A percentile compares a stretch with the other conserved stretches of the same genome.
These are phyloP conservation scores for Philypnodon macrostomus DNA, from an alignment of 2,797 vertebrate species.

Conservation along the genomic window DNA sequence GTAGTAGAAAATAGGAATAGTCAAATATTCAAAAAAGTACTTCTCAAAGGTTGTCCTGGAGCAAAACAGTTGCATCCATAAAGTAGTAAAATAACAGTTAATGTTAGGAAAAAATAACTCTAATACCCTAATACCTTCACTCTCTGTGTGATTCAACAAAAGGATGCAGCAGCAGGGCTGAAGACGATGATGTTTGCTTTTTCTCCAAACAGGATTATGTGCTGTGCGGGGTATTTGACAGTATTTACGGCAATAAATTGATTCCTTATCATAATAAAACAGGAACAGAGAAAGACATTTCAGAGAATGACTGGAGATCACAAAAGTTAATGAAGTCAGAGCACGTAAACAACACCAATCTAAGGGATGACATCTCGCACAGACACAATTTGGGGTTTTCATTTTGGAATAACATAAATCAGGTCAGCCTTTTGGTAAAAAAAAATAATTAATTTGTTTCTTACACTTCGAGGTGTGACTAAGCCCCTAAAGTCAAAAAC, in stretches of 20 bases:
- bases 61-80: no score
- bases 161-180: not conserved
- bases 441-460: not conserved
- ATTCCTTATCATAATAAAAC: slow-evolving; percentile 37
- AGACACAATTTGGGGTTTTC: slow-evolving; percentile 6
- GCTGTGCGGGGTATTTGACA: slow-evolving; percentile 22
- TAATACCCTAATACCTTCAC: no score
- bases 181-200: slow-evolving; percentile 17
- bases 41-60: no score
- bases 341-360: slow-evolving; percentile 29
- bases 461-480: not conserved
- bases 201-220: slow-evolving; percentile 18
- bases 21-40: no score
- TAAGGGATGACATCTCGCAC: slow-evolving; percentile 14
- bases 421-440: not conserved
- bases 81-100: no score
- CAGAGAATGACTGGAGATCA: slow-evolving; percentile 25
- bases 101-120: no score
- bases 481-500: not conserved
- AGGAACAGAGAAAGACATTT: slow-evolving; percentile 15
- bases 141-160: slow-evolving; percentile 15
- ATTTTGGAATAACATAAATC: slow-evolving; percentile 7
- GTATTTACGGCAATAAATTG: slow-evolving; percentile 31
- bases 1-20: no score
- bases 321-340: slow-evolving; percentile 33